A percentile compares a stretch with the other conserved stretches of the same genome.
Evolutionary conservation across 92 coral and sea anemone species (phyloP).

Genomic region (Ricordea florida): DNA sequence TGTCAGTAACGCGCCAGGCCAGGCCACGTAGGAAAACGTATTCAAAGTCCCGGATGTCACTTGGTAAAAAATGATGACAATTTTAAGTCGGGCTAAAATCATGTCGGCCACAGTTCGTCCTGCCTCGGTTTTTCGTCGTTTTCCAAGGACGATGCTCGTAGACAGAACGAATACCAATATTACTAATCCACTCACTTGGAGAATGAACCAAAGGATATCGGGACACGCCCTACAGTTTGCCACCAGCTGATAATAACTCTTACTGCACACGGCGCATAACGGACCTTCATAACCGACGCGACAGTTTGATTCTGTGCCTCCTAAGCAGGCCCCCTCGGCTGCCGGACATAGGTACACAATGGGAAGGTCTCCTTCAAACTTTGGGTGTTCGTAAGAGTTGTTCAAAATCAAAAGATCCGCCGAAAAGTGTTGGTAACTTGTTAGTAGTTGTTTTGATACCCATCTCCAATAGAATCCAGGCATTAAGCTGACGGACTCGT

Average conservation of each 20-base stretch:
- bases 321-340: constrained; percentile 53
- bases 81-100: constrained; percentile 56
- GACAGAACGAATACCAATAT: constrained; percentile 5
- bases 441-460: constrained; percentile 15
- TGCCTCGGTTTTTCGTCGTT: background rate
- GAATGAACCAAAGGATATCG: constrained; percentile 33
- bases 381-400: constrained; percentile 13
- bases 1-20: constrained; percentile 51
- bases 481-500: constrained; percentile 31
- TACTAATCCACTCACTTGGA: constrained; percentile 20
- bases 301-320: constrained; percentile 61
- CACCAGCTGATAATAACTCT: constrained; percentile 29
- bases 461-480: constrained; percentile 65
- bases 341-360: constrained; percentile 41
- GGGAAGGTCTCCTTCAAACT: constrained; percentile 17
- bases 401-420: constrained; percentile 20
- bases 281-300: constrained; percentile 58
- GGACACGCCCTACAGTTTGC: constrained; percentile 58
- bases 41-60: constrained; percentile 57
- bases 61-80: constrained; percentile 63
- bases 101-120: constrained; percentile 30
- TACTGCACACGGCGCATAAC: constrained; percentile 60
- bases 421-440: constrained; percentile 13
- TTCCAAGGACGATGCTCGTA: constrained; percentile 11
- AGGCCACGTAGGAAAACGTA: constrained; percentile 47